Percentiles rank a stretch among this genome's conserved stretches.
Conservation (phyloP, 2,113 vertebrate genomes). For the Apodemus sylvaticus region DNA sequence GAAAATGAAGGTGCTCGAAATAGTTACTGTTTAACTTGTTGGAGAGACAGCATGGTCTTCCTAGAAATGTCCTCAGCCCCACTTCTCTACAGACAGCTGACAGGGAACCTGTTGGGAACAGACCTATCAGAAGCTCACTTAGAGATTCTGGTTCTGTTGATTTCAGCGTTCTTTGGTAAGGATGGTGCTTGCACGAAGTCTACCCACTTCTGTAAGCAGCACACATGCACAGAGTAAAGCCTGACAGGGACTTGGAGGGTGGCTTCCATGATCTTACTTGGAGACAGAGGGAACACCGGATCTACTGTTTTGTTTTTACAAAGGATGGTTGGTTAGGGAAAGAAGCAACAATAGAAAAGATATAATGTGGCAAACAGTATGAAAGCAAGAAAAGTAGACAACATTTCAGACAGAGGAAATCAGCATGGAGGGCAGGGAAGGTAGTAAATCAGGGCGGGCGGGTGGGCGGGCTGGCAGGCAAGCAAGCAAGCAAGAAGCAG, state of each 20-base stretch:
- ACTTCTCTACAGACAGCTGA: background rate
- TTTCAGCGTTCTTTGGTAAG: constrained; percentile 16
- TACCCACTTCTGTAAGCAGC: background rate
- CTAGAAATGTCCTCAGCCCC: background rate
- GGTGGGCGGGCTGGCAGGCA: background rate
- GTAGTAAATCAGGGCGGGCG: background rate
- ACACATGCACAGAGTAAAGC: background rate
- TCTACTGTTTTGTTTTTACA: constrained; percentile 15
- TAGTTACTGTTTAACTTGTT: background rate
- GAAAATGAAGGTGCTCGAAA: background rate
- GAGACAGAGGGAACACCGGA: background rate
- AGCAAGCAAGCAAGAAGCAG: background rate
- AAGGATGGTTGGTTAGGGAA: background rate
- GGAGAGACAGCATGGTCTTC: constrained; percentile 20
- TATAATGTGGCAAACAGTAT: background rate
- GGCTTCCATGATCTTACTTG: constrained; percentile 4
- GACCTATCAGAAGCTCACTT: constrained; percentile 1
- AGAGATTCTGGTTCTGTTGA: constrained; percentile 28
- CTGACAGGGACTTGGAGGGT: background rate
- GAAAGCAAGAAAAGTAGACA: background rate
- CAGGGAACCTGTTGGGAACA: background rate
- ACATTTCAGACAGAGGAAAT: constrained; percentile 9
- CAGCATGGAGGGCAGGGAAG: background rate
- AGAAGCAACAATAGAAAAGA: constrained; percentile 1
- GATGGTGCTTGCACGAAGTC: background rate